Evolutionary conservation across 2,113 vertebrate species (phyloP).

Genomic region (Pongo pygmaeus): DNA sequence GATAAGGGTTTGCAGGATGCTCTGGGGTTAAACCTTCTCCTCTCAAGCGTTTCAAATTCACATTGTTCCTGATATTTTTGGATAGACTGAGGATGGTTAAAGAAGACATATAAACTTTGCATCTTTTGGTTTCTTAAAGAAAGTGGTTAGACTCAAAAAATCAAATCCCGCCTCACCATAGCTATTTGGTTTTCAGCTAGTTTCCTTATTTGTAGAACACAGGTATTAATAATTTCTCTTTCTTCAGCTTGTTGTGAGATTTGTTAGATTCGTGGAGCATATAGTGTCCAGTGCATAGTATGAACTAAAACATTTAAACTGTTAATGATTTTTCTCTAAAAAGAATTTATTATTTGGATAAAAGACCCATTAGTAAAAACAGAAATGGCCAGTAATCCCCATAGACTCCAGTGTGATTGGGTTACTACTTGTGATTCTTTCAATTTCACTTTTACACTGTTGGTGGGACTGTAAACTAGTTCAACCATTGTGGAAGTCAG

Average conservation of each 20-base stretch:
- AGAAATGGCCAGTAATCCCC: background rate
- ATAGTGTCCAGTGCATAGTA: background rate
- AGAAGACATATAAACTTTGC: background rate
- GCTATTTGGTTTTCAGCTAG: background rate
- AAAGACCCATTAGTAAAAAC: background rate
- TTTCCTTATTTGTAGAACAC: background rate
- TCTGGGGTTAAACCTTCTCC: background rate
- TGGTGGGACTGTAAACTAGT: too few species aligned
- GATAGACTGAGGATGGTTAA: background rate
- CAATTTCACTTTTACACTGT: background rate
- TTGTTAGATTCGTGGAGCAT: background rate
- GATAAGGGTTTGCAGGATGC: background rate
- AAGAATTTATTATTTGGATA: background rate
- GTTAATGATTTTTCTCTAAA: background rate
- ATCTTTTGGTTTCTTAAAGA: background rate
- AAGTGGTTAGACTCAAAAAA: background rate
- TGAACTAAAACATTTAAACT: background rate
- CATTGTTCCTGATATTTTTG: background rate
- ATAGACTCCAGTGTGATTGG: background rate
- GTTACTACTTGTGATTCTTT: conserved; percentile 3
- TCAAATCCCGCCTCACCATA: background rate
- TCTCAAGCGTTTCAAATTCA: background rate
- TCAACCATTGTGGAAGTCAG: too few species aligned
- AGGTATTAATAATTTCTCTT: background rate
- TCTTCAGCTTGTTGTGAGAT: background rate